A percentile compares a stretch with the other conserved stretches of the same genome.
Evolutionary conservation across 2,888 invertebrate genomes (phyloP).

Genomic region (Stictocephala bisonia): DNA sequence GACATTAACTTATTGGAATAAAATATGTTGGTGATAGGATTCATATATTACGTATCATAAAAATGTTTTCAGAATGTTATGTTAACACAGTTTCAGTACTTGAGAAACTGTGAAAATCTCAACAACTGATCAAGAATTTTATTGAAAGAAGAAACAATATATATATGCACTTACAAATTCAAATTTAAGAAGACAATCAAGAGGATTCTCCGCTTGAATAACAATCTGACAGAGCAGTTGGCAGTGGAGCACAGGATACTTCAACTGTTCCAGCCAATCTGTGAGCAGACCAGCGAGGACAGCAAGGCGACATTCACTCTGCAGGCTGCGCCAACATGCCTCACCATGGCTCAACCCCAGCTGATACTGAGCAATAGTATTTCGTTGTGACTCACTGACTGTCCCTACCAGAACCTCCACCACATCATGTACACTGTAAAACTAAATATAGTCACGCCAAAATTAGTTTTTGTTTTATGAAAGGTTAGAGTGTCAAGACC

Average conservation of each 20-base stretch:
- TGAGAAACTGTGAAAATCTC: neutral
- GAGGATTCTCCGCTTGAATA: conserved; percentile 52
- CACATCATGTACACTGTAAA: conserved; percentile 15
- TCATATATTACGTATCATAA: too few species aligned
- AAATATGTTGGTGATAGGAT: too few species aligned
- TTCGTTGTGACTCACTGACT: conserved; percentile 19
- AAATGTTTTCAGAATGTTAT: too few species aligned
- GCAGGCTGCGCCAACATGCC: conserved; percentile 74
- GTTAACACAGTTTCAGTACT: too few species aligned
- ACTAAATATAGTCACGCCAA: conserved; percentile 2
- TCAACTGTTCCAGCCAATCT: conserved; percentile 82
- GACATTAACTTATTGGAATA: too few species aligned
- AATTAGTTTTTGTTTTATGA: too few species aligned
- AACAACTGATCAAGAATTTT: neutral
- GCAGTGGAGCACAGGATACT: conserved; percentile 73
- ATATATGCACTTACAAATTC: conserved; percentile 37
- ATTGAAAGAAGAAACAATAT: neutral
- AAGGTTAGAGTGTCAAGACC: too few species aligned
- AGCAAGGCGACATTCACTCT: conserved; percentile 72
- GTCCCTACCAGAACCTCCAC: conserved; percentile 3
- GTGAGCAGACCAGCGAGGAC: conserved; percentile 75
- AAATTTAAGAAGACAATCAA: conserved; percentile 42
- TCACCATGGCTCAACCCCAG: conserved; percentile 74
- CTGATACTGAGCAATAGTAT: conserved; percentile 40
- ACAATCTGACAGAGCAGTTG: conserved; percentile 77